phyloP scores from a whole-genome alignment of 1,140 invertebrate genomes.

The Brachionus angularis region DNA sequence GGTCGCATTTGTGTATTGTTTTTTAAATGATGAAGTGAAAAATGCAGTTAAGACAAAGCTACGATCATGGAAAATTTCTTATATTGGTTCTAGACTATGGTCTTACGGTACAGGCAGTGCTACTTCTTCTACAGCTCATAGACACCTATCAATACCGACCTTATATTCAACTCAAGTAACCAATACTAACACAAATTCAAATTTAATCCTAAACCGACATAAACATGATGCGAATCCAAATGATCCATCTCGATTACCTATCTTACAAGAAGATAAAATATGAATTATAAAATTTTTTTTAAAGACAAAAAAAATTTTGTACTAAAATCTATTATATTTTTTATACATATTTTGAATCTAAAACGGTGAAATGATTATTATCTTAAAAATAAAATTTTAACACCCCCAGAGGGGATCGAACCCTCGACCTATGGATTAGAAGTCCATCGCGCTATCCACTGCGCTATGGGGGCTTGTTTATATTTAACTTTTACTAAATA shows the following conservation, averaged over 20 bases:
- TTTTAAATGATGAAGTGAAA: constrained; percentile 60
- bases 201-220: neutral
- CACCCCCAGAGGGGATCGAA: too few relatives aligned
- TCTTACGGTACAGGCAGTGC: neutral
- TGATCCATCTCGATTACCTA: neutral
- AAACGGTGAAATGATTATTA: too few relatives aligned
- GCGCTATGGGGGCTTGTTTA: too few relatives aligned
- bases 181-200: constrained; percentile 30
- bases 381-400: too few relatives aligned
- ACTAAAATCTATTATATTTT: too few relatives aligned
- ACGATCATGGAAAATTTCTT: constrained; percentile 32
- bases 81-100: constrained; percentile 5
- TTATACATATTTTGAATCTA: too few relatives aligned
- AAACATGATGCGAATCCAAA: constrained; percentile 11
- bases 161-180: constrained; percentile 36
- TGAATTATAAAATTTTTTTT: too few relatives aligned
- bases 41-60: constrained; percentile 21
- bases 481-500: too few relatives aligned
- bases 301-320: too few relatives aligned
- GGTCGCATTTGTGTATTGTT: constrained; percentile 61
- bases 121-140: neutral
- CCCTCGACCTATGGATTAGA: too few relatives aligned
- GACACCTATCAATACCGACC: constrained; percentile 34
- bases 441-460: too few relatives aligned
- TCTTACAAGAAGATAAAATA: constrained; percentile 25